phyloP scores from a whole-genome alignment of 2,888 invertebrate genomes.

The Epistrophe eligans region DNA sequence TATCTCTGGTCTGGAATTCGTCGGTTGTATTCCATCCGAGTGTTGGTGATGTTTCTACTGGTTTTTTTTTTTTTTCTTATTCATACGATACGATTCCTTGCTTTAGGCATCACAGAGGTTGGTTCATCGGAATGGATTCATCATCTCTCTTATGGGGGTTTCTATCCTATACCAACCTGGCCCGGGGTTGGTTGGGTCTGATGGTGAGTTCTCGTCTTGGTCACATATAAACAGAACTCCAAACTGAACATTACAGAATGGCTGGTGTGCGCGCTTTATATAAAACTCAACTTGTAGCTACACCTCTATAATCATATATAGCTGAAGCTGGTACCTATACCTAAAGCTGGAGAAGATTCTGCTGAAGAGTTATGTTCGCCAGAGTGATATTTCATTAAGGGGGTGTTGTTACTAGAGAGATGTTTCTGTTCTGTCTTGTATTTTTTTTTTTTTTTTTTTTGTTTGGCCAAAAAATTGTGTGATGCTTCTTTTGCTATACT shows the following conservation, averaged over 20 bases:
- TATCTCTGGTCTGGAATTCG: conserved; percentile 58
- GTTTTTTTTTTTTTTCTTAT: conserved; percentile 23
- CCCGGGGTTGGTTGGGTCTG: conserved; percentile 68
- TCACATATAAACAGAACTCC: conserved; percentile 58
- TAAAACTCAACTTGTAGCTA: conserved; percentile 1
- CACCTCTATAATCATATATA: conserved; percentile 39
- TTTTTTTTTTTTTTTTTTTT: conserved; percentile 41
- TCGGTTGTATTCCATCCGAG: conserved; percentile 30
- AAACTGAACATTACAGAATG: conserved; percentile 53
- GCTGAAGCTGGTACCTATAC: neutral
- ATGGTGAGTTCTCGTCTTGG: conserved; percentile 52
- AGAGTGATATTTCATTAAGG: conserved; percentile 75
- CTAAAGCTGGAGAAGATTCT: conserved; percentile 39
- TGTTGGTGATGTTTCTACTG: conserved; percentile 61
- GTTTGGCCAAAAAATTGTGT: conserved; percentile 52
- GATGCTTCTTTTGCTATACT: conserved; percentile 10
- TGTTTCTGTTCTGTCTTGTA: conserved; percentile 32
- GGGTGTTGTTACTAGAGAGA: conserved; percentile 70
- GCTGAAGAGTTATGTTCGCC: conserved; percentile 68
- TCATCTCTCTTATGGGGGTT: conserved; percentile 68
- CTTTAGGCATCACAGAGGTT: conserved; percentile 67
- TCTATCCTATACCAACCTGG: conserved; percentile 42
- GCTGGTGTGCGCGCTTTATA: conserved; percentile 58
- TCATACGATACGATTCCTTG: conserved; percentile 35
- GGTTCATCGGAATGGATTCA: conserved; percentile 73